Evolutionary conservation across 2,888 invertebrate species (phyloP).

Genomic region (Brachyopa scutellaris): DNA sequence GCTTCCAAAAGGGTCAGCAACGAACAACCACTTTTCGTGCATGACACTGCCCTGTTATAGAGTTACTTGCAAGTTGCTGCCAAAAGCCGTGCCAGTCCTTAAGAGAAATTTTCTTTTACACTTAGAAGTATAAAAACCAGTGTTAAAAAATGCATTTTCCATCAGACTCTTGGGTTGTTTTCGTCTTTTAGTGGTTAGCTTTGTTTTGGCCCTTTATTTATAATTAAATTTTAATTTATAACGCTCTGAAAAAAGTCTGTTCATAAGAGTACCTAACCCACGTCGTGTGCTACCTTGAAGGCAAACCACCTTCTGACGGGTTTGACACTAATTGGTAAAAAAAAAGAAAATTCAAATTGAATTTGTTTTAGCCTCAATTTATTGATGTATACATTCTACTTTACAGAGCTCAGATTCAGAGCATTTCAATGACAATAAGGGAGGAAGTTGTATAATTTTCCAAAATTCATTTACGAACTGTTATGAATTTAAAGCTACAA

Average conservation of each 20-base stretch:
- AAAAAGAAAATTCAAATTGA: conserved; percentile 13
- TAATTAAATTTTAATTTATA: conserved; percentile 10
- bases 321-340: neutral
- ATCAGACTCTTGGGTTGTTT: neutral
- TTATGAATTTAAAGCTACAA: too few species aligned
- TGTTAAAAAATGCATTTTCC: conserved; percentile 43
- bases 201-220: neutral
- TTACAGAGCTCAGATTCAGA: neutral
- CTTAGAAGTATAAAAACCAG: conserved; percentile 33
- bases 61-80: conserved; percentile 57
- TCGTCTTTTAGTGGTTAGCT: neutral
- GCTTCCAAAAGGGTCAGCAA: conserved; percentile 64
- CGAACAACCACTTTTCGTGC: conserved; percentile 66
- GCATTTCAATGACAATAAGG: neutral
- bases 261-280: neutral
- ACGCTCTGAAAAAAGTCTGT: neutral
- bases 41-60: conserved; percentile 18
- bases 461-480: conserved; percentile 1
- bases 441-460: neutral
- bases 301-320: neutral
- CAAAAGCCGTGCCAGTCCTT: conserved; percentile 54
- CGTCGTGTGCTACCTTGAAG: neutral
- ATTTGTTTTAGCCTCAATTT: conserved; percentile 2
- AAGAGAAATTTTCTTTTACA: conserved; percentile 28
- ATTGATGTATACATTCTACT: conserved; percentile 5